Evolutionary conservation across 35 echinoderm and acorn worm species (phyloP).

Genomic region (Lytechinus pictus): DNA sequence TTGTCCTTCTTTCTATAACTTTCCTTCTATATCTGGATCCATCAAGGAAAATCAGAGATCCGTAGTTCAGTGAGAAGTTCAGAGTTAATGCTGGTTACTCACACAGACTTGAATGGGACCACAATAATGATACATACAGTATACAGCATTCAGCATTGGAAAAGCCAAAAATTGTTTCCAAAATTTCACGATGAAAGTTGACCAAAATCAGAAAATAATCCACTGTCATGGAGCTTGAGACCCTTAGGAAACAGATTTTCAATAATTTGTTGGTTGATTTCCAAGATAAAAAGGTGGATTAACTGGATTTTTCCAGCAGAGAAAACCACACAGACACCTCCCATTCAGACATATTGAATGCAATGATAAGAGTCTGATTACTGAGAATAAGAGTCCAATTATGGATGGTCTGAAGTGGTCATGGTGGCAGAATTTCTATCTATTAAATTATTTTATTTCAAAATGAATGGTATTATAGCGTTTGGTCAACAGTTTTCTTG

Average conservation of each 20-base stretch:
- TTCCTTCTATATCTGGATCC: too few relatives aligned
- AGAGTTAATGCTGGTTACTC: neutral
- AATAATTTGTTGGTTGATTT: neutral
- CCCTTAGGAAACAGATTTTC: neutral
- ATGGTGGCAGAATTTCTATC: too few relatives aligned
- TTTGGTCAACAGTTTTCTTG: too few relatives aligned
- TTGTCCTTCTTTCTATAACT: neutral
- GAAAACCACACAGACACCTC: neutral
- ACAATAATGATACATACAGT: constrained; percentile 28
- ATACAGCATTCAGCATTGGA: neutral
- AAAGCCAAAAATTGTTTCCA: neutral
- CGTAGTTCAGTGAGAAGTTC: neutral
- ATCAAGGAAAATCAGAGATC: too few relatives aligned
- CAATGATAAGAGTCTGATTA: too few relatives aligned
- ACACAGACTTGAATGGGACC: neutral
- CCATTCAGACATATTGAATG: neutral
- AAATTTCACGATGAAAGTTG: neutral
- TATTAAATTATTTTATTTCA: too few relatives aligned
- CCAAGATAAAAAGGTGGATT: neutral
- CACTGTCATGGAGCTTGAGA: neutral
- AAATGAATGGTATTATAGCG: too few relatives aligned
- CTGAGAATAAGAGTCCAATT: too few relatives aligned
- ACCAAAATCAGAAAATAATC: constrained; percentile 3
- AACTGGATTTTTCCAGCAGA: neutral
- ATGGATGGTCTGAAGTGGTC: too few relatives aligned